Percentiles rank a stretch among this genome's conserved stretches.
Conservation (phyloP, 2,113 vertebrate species). For the Murina feae region DNA sequence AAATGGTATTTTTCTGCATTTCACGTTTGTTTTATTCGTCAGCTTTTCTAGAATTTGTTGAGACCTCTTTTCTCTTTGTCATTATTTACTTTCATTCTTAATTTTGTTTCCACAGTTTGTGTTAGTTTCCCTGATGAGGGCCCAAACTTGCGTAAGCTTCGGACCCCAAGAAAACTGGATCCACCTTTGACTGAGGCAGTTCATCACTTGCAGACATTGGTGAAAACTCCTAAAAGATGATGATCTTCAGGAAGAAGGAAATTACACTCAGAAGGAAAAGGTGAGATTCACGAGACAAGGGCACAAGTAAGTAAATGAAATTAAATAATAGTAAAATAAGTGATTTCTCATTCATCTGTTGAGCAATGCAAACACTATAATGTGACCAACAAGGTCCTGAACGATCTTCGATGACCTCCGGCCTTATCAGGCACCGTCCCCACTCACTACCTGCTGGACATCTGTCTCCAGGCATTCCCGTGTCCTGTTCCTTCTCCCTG, state of each 20-base stretch:
- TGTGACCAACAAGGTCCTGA: background rate
- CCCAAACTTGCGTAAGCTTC: background rate
- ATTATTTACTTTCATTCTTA: background rate
- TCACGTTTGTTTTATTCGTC: background rate
- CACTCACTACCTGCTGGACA: background rate
- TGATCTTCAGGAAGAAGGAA: background rate
- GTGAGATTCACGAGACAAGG: background rate
- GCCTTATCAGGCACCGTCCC: background rate
- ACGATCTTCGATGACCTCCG: background rate
- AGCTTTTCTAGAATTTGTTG: background rate
- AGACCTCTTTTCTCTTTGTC: background rate
- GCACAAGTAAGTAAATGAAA: background rate
- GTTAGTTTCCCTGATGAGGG: background rate
- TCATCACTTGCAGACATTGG: background rate
- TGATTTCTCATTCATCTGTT: accelerated
- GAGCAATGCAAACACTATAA: too few relatives aligned
- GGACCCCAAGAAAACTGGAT: background rate
- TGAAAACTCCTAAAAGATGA: background rate
- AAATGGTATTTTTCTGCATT: background rate
- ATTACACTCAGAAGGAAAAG: background rate
- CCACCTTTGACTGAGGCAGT: background rate
- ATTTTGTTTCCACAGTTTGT: background rate
- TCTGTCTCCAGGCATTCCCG: background rate
- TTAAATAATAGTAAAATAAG: background rate
- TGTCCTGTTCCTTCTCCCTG: background rate